These are phyloP conservation scores for Lophochroa leadbeateri DNA, from an alignment of 2,113 vertebrate genomes.

Conservation along the genomic window DNA sequence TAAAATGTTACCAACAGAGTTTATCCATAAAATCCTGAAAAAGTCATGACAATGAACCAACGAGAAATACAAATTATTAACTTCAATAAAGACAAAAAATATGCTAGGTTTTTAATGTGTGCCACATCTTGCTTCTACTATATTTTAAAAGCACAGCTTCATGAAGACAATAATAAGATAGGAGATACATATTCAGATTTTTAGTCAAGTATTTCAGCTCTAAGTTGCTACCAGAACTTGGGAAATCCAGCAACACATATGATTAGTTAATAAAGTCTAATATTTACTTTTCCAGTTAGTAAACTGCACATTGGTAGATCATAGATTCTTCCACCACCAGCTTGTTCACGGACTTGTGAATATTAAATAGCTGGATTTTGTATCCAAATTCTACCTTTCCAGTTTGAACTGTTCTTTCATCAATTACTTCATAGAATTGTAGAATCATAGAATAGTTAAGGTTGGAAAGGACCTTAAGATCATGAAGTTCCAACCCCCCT, in stretches of 20 bases:
- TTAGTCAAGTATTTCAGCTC: not conserved
- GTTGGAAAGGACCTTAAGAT: no score
- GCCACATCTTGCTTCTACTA: not conserved
- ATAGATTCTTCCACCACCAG: not conserved
- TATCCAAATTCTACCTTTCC: not conserved
- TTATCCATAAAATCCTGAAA: not conserved
- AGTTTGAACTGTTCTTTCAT: not conserved
- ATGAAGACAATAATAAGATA: not conserved
- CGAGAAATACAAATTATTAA: not conserved
- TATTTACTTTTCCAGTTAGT: not conserved
- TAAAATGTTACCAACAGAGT: not conserved
- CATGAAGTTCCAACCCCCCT: no score
- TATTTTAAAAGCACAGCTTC: not conserved
- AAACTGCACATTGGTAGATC: not conserved
- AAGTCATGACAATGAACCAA: not conserved
- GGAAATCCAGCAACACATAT: not conserved
- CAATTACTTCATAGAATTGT: not conserved
- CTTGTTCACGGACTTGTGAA: not conserved
- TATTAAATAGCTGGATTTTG: not conserved
- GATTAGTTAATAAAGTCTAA: not conserved
- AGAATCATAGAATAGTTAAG: no score
- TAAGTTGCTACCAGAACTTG: not conserved
- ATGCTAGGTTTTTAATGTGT: rapidly evolving
- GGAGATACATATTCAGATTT: not conserved
- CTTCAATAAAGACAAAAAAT: not conserved